A percentile compares a stretch with the other conserved stretches of the same genome.
Evolutionary conservation across 23 tunicate species (phyloP).

Genomic region (Botrylloides violaceus): DNA sequence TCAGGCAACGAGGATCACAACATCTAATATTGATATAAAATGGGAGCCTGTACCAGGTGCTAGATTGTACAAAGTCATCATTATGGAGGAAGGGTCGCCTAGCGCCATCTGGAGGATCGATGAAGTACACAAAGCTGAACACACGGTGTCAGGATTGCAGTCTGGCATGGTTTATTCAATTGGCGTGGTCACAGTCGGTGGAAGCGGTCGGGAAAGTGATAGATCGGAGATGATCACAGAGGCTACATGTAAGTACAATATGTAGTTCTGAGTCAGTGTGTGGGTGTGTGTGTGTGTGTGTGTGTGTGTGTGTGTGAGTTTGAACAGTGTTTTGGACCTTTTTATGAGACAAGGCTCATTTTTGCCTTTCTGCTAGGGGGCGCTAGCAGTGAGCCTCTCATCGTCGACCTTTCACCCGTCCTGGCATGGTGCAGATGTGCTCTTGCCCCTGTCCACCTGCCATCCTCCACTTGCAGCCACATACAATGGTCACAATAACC

Average conservation of each 20-base stretch:
- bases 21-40: slow-evolving; percentile 19
- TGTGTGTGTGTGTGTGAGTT: background rate
- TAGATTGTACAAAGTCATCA: slow-evolving; percentile 9
- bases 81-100: background rate
- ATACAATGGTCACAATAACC: no score
- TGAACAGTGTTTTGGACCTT: no score
- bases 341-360: no score
- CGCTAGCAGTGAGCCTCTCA: no score
- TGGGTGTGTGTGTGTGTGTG: background rate
- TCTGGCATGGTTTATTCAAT: slow-evolving; percentile 6
- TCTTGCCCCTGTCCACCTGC: no score
- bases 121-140: slow-evolving; percentile 17
- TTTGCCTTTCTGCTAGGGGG: no score
- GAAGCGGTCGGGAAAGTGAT: slow-evolving; percentile 10
- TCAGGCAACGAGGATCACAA: slow-evolving; percentile 27
- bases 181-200: slow-evolving; percentile 5
- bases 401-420: no score
- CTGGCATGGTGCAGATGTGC: no score
- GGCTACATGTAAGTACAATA: slow-evolving; percentile 10
- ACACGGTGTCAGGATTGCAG: slow-evolving; percentile 5
- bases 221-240: background rate
- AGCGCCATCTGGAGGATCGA: background rate
- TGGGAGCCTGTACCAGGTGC: slow-evolving; percentile 45
- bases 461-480: no score
- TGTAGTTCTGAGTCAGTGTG: background rate